Evolutionary conservation across 2,888 invertebrate genomes (phyloP).

Genomic region (Acanthosepion esculentum): DNA sequence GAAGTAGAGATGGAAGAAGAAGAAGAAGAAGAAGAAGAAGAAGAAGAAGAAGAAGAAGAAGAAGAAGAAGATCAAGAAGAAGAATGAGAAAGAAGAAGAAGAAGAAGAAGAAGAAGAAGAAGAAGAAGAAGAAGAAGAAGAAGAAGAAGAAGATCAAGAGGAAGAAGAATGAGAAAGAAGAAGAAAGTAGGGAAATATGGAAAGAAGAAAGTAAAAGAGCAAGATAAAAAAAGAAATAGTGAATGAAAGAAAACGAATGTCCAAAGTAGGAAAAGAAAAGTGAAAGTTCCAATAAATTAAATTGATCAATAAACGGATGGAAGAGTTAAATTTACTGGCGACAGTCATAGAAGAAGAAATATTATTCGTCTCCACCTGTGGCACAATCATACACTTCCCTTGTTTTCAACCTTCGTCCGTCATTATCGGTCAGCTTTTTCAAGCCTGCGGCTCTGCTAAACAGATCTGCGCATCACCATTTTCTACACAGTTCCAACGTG

Average conservation of each 20-base stretch:
- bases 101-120: rapidly evolving
- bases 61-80: too few species aligned
- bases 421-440: not conserved
- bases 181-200: too few species aligned
- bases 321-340: too few species aligned
- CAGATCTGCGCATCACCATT: not conserved
- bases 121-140: not conserved
- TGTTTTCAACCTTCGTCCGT: not conserved
- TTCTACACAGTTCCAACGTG: not conserved
- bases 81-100: too few species aligned
- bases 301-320: not conserved
- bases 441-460: not conserved
- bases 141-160: rapidly evolving
- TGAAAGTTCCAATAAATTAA: not conserved
- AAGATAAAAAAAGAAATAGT: too few species aligned
- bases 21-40: rapidly evolving
- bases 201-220: too few species aligned
- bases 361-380: too few species aligned
- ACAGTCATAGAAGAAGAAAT: too few species aligned
- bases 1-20: not conserved
- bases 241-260: too few species aligned
- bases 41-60: not conserved
- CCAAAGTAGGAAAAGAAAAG: too few species aligned
- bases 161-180: not conserved
- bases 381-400: not conserved